Percentiles rank a stretch among this genome's conserved stretches.
Evolutionary conservation across 2,888 invertebrate genomes (phyloP).

Genomic region (Drosophila pseudotakahashii): DNA sequence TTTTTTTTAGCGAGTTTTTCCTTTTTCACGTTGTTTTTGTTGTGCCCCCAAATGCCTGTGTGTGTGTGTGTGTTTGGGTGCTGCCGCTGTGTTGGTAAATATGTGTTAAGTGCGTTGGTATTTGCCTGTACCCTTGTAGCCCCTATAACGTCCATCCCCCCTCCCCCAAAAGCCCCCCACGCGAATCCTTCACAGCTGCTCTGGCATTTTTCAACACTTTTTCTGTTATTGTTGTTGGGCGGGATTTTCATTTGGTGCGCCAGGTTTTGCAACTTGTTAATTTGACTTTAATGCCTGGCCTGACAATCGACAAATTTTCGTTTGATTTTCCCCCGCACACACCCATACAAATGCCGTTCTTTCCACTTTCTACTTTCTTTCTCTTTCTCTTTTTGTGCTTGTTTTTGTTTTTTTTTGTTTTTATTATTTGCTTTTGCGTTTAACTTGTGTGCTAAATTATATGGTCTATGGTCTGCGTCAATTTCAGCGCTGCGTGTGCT

Average conservation of each 20-base stretch:
- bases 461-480: slow-evolving; percentile 63
- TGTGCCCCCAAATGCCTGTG: slow-evolving; percentile 50
- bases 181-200: slow-evolving; percentile 56
- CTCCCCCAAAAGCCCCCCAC: background rate
- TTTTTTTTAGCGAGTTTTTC: slow-evolving; percentile 39
- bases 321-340: slow-evolving; percentile 28
- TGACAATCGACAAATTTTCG: slow-evolving; percentile 52
- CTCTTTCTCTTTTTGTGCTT: slow-evolving; percentile 35
- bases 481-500: slow-evolving; percentile 55
- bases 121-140: slow-evolving; percentile 61
- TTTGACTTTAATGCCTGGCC: slow-evolving; percentile 51
- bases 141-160: slow-evolving; percentile 5
- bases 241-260: slow-evolving; percentile 39
- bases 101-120: slow-evolving; percentile 80
- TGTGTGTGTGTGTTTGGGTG: slow-evolving; percentile 35
- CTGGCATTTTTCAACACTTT: slow-evolving; percentile 71
- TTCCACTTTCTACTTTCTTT: slow-evolving; percentile 29
- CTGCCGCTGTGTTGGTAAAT: slow-evolving; percentile 59
- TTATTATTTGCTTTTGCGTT: slow-evolving; percentile 40
- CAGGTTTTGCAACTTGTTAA: slow-evolving; percentile 48
- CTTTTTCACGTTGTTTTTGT: slow-evolving; percentile 45
- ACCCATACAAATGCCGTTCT: slow-evolving; percentile 16
- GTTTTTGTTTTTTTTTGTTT: slow-evolving; percentile 44
- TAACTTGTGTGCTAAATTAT: slow-evolving; percentile 79
- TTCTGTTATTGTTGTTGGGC: slow-evolving; percentile 53